Evolutionary conservation across 2,888 invertebrate genomes (phyloP), one percentile per base, ranked within the genome.

Genomic region (Parapristionchus giblindavisi): DNA sequence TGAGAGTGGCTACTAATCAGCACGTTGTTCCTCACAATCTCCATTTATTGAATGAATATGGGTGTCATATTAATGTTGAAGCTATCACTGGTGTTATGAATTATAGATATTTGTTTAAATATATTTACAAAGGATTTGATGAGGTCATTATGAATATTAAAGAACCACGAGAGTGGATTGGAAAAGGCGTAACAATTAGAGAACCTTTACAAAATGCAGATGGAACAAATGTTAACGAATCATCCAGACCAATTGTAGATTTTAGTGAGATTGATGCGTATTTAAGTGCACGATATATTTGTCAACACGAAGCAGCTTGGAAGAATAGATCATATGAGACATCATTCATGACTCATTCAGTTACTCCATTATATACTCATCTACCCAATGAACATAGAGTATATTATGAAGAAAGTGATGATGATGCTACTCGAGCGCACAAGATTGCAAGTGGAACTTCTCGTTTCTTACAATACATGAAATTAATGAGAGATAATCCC

Each of bases 51-150:
- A 68, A 78, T 61, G 87, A 83, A 71, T 89, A 81, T 80, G 81
- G 88, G 73, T 79, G 79, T 24, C 89, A 89, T 77, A 88, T 89
- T 51, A 89, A 89, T 80, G 85, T 89, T 1, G 88, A 89, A 83
- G 60, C 80, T 32, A 83, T 84, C 73, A 52, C 76, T 4, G 75
- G 81, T n/a, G 65, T 88, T 3, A 77, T 68, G 27, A 75, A 76
- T 8, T 77, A 85, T 1, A 87, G 86, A 70, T 88, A 89, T 75
- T 27, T 88, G 21, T 83, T 75, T 76, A 87, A 88, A 54, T 88
- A 88, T 73, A 78, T 85, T 0, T 85, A 83, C 73, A 88, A 86
- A 78, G 87, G 84, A 1, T 71, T 77, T 52, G 83, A 86, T 56
- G 72, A 77, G 40, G 79, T 79, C 21, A 60, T 40, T 36, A n/a